A percentile compares a stretch with the other conserved stretches of the same genome.
Evolutionary conservation across 1,140 invertebrate species (phyloP).

Genomic region (Octopus bimaculoides): DNA sequence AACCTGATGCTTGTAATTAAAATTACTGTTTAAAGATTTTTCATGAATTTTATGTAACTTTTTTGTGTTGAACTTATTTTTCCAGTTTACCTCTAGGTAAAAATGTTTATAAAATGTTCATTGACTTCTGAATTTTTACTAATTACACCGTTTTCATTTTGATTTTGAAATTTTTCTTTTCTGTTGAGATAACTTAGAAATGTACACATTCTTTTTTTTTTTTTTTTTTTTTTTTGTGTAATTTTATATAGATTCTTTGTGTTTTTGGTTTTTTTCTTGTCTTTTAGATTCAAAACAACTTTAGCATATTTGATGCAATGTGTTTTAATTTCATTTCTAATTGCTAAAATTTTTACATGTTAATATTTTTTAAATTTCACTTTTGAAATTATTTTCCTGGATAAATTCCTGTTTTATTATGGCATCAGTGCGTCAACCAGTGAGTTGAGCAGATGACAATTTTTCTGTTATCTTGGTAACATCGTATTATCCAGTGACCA

Average conservation of each 20-base stretch:
- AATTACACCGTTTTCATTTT: too few relatives aligned
- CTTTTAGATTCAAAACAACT: background rate
- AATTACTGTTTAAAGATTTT: too few relatives aligned
- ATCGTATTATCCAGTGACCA: background rate
- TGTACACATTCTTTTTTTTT: background rate
- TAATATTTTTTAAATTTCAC: background rate
- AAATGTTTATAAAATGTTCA: too few relatives aligned
- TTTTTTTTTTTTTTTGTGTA: background rate
- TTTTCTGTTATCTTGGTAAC: background rate
- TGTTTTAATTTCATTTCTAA: background rate
- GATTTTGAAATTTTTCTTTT: too few relatives aligned
- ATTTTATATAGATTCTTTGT: background rate
- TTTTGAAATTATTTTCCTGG: background rate
- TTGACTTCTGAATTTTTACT: too few relatives aligned
- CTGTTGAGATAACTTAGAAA: too few relatives aligned
- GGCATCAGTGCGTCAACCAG: slow-evolving; percentile 4
- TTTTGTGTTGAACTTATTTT: too few relatives aligned
- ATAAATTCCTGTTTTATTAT: slow-evolving; percentile 8
- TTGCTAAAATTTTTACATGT: background rate
- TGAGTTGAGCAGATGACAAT: background rate
- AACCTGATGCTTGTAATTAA: too few relatives aligned
- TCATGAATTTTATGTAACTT: too few relatives aligned
- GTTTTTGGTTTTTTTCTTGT: background rate
- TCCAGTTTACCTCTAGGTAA: too few relatives aligned
- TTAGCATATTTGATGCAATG: background rate